Percentiles rank a stretch among this genome's conserved stretches.
Evolutionary conservation across 2,113 vertebrate species (phyloP).

Genomic region (Perccottus glenii): DNA sequence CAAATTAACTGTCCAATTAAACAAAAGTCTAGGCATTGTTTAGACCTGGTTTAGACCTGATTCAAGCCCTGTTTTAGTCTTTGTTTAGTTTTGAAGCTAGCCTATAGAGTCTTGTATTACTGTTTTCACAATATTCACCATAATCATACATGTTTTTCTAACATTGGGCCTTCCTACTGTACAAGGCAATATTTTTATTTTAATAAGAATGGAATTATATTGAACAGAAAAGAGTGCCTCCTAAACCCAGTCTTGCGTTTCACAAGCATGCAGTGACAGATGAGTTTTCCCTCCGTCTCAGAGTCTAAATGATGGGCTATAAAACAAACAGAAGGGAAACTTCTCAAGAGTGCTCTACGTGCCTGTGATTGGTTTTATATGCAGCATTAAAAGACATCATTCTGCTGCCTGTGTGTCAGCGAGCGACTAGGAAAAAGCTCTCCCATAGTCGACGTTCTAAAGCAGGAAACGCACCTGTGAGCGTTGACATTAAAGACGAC

Average conservation of each 20-base stretch:
- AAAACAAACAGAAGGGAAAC: slow-evolving; percentile 27
- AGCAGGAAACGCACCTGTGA: slow-evolving; percentile 17
- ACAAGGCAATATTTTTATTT: too few relatives aligned
- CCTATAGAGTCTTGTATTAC: too few relatives aligned
- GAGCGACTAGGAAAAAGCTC: background rate
- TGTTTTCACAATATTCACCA: too few relatives aligned
- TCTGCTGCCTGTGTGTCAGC: background rate
- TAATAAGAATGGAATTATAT: too few relatives aligned
- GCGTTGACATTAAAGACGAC: slow-evolving; percentile 13
- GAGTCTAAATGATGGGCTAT: slow-evolving; percentile 27
- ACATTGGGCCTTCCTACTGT: too few relatives aligned
- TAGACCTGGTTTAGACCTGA: too few relatives aligned
- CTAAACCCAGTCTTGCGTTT: background rate
- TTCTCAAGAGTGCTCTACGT: slow-evolving; percentile 20
- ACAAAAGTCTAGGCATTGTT: too few relatives aligned
- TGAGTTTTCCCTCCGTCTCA: background rate
- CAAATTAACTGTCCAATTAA: too few relatives aligned
- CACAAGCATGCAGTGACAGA: slow-evolving; percentile 13
- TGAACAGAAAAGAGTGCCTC: too few relatives aligned
- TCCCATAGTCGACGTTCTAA: background rate
- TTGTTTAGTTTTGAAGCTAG: too few relatives aligned
- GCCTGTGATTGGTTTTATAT: slow-evolving; percentile 20
- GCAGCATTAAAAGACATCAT: slow-evolving; percentile 8
- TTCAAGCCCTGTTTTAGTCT: too few relatives aligned
- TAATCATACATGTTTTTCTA: too few relatives aligned